phyloP scores from a whole-genome alignment of 2,113 vertebrate species.

The Cromileptes altivelis region DNA sequence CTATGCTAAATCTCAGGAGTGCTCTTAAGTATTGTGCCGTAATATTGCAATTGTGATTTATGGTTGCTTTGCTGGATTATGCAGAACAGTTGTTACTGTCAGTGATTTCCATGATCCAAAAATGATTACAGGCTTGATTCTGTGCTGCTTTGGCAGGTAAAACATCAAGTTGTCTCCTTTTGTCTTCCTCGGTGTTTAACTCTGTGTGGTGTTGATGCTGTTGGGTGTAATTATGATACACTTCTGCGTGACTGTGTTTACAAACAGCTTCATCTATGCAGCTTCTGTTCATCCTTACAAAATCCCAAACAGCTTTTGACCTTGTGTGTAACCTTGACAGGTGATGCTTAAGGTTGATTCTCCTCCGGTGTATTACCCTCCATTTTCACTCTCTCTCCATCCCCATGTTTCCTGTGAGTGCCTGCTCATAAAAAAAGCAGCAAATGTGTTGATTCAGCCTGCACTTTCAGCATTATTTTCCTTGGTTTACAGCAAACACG shows the following conservation, averaged over 20 bases:
- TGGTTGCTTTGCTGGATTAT: background rate
- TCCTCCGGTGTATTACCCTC: background rate
- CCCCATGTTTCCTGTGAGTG: background rate
- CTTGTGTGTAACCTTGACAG: background rate
- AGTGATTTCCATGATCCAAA: background rate
- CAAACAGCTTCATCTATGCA: constrained; percentile 9
- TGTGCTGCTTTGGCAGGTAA: background rate
- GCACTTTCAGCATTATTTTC: constrained; percentile 1
- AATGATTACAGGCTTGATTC: background rate
- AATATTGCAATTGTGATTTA: background rate
- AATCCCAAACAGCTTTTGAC: background rate
- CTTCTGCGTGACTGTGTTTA: constrained; percentile 22
- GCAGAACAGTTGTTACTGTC: background rate
- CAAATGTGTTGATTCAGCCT: background rate
- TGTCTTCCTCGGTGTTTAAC: constrained; percentile 4
- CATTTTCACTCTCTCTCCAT: background rate
- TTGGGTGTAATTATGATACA: constrained; percentile 4
- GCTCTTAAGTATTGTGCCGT: background rate
- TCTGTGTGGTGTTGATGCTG: background rate
- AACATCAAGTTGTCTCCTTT: background rate
- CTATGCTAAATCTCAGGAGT: background rate
- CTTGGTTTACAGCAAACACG: background rate
- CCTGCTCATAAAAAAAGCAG: background rate
- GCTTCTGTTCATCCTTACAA: background rate
- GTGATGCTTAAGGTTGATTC: background rate